phyloP scores from a whole-genome alignment of 2,113 vertebrate species.

The Pterocles burchelli region DNA sequence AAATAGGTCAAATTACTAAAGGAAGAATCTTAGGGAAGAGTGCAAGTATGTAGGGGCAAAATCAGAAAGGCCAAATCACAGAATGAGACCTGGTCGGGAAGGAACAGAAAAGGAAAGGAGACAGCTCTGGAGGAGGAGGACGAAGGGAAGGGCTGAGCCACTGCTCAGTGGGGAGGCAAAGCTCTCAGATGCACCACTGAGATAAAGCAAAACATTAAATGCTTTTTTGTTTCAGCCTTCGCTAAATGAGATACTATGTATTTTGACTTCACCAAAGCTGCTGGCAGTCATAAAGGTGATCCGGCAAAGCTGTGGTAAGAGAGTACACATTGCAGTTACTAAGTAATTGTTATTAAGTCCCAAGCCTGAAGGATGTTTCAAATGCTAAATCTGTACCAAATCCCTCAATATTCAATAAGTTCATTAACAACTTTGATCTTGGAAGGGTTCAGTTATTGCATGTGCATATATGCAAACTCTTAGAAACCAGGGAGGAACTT shows the following conservation, averaged over 20 bases:
- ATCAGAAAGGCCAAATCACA: not conserved
- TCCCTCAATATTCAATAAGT: not conserved
- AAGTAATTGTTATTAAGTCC: not conserved
- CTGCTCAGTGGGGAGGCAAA: not conserved
- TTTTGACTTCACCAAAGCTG: not conserved
- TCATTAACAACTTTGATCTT: not conserved
- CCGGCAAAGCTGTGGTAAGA: not conserved
- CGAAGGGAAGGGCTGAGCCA: accelerated
- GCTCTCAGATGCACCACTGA: not conserved
- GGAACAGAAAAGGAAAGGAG: not conserved
- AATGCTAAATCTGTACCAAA: not conserved
- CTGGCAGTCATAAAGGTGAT: not conserved
- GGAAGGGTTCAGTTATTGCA: not conserved
- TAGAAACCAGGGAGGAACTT: not conserved
- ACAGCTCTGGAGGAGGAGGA: not conserved
- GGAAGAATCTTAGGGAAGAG: conserved; percentile 28
- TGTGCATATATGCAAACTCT: not conserved
- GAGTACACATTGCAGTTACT: not conserved
- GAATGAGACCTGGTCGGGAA: not conserved
- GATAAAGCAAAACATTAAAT: not conserved
- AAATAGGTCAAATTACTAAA: conserved; percentile 46
- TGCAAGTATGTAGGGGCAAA: not conserved
- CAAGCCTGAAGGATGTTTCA: not conserved
- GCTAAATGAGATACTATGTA: not conserved
- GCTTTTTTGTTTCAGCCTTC: not conserved